Evolutionary conservation across 2,797 vertebrate species (phyloP).

Genomic region (Amphiprion clarkii): DNA sequence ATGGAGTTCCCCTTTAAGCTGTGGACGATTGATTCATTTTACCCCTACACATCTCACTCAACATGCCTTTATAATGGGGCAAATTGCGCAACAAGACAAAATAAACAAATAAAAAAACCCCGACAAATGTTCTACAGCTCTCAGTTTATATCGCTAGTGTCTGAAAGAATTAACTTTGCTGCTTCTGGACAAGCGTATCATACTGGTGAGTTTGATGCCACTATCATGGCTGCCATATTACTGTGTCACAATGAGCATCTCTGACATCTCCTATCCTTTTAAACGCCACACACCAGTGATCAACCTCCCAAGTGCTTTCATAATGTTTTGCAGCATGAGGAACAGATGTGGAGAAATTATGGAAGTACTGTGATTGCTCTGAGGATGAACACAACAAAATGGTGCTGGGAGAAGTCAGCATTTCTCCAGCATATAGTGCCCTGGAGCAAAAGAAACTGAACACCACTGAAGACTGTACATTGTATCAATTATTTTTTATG

Average conservation of each 20-base stretch:
- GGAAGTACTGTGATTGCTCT: slow-evolving; percentile 59
- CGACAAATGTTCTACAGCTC: background rate
- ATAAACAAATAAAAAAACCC: background rate
- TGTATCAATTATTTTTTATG: slow-evolving; percentile 74
- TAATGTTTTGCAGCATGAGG: slow-evolving; percentile 49
- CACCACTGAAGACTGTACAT: slow-evolving; percentile 55
- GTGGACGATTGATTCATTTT: background rate
- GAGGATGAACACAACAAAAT: slow-evolving; percentile 73
- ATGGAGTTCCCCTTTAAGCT: slow-evolving; percentile 6
- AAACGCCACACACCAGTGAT: slow-evolving; percentile 34
- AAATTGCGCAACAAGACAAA: background rate
- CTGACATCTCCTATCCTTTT: slow-evolving; percentile 17
- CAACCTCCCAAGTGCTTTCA: slow-evolving; percentile 26
- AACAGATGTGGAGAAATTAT: slow-evolving; percentile 75
- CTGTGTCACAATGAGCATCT: slow-evolving; percentile 8
- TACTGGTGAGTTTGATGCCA: background rate
- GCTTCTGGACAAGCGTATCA: background rate
- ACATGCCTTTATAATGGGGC: background rate
- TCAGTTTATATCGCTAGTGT: background rate
- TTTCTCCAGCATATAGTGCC: slow-evolving; percentile 66
- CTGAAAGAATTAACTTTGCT: background rate
- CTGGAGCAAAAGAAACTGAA: slow-evolving; percentile 64
- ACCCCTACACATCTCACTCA: background rate
- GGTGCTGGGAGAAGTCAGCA: slow-evolving; percentile 60
- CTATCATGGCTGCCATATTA: background rate